Evolutionary conservation across 2,888 invertebrate species (phyloP).

Genomic region (Acanthosoma haemorrhoidale): DNA sequence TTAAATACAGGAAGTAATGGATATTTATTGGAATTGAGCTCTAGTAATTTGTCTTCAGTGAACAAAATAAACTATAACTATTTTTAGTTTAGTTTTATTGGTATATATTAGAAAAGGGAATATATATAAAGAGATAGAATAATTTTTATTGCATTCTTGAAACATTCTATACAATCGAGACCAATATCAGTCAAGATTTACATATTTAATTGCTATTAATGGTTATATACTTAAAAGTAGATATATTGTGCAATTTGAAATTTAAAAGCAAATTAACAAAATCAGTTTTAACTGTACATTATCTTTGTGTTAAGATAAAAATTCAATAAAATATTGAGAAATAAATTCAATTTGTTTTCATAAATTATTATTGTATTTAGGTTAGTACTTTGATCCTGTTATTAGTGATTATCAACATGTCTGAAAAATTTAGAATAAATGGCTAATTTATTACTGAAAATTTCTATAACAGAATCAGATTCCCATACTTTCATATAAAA

Average conservation of each 20-base stretch:
- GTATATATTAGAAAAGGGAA: no score
- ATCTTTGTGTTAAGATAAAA: conserved; percentile 20
- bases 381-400: conserved; percentile 14
- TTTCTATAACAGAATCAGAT: conserved; percentile 35
- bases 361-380: conserved; percentile 8
- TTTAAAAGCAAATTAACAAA: conserved; percentile 33
- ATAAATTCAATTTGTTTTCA: neutral
- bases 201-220: conserved; percentile 39
- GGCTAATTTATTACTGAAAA: conserved; percentile 33
- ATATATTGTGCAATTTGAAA: conserved; percentile 38
- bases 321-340: conserved; percentile 13
- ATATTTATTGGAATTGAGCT: no score
- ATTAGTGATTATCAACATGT: conserved; percentile 32
- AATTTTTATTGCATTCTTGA: conserved; percentile 42
- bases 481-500: conserved; percentile 30
- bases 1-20: no score
- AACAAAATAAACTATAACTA: no score
- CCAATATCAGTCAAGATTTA: conserved; percentile 40
- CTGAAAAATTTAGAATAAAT: conserved; percentile 36
- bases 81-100: no score
- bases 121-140: conserved; percentile 41
- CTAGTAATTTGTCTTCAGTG: no score
- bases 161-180: conserved; percentile 41
- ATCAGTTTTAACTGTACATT: conserved; percentile 34
- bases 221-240: conserved; percentile 39